Base-by-base conservation (phyloP, 2,888 invertebrate genomes). In the Cistogaster globosa region DNA sequence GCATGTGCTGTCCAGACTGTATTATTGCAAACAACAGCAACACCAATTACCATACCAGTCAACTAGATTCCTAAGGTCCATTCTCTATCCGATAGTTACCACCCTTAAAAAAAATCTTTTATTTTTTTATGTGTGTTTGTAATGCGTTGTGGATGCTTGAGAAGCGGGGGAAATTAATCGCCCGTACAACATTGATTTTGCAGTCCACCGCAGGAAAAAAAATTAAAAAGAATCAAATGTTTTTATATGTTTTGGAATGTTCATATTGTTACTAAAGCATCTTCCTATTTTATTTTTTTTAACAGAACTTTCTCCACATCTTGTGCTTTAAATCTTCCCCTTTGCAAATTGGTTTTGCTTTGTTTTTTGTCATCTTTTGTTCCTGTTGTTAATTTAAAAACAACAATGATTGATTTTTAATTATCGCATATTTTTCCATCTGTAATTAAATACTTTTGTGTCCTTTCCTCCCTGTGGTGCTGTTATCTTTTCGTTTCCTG, bases 351-450 rank as follows among this genome's bases (percentile, higher is more conserved):
- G 45, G 45, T 36, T n/a, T n/a, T n/a, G n/a, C 1, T 53, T 12
- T 71, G n/a, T 79, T 67, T 45, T 26, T 14, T 18, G n/a, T 32
- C 32, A 7, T 32, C 8, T 6, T 32, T 5, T 32, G n/a, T 32
- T 32, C 6, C 32, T 32, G 18, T 68, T 26, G 8, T 76, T 62
- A 53, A 22, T 72, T 55, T 65, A 26, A 74, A 53, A 81, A 75
- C 69, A 83, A 60, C 83, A 86, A 72, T 87, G 87, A 87, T 87
- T 86, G 87, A 87, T 86, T 87, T 87, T 87, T 87, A 86, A 86
- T 87, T 85, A 87, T 85, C 76, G 84, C 86, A 86, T 86, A 86
- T 85, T 82, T 84, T 83, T 48, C 58, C 75, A 85, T 78, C 75
- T 71, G 82, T 78, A 85, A 82, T 85, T 85, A 82, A 85, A 85